Base-by-base conservation (phyloP, 2,888 invertebrate species). In the Hirudinaria manillensis region DNA sequence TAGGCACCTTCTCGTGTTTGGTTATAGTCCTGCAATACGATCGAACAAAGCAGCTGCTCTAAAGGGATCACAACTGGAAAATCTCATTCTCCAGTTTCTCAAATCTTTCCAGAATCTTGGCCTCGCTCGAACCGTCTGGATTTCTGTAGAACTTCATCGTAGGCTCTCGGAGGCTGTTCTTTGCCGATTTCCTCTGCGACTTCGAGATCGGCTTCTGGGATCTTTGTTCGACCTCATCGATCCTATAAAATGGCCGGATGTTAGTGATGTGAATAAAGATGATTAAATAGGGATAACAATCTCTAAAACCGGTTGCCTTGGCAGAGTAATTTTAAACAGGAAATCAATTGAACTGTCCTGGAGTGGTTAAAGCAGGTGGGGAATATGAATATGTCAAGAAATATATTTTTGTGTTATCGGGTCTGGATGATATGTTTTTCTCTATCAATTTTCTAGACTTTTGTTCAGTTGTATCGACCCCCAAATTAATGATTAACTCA, bases 41-140 rank as follows among this genome's bases (percentile, higher is more conserved):
- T 6, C 10, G 13, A 45, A 45, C 45, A 7, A 45, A 7, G 45
- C 16, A 1, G 45, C 3, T 1, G 61, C 24, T 6, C n/a, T 1
- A 2, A n/a, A 10, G 13, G 61, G 19, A n/a, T 73, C 73, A 73
- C 34, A 73, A 61, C 32, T 73, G 73, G n/a, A 65, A 73, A 34
- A 73, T 73, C 56, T 73, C 73, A n/a, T 73, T 73, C n/a, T 73
- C 73, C n/a, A 73, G 55, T 38, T 65, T 32, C 24, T 73, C 73
- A 29, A 73, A 73, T 34, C n/a, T 73, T 38, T 73, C 65, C n/a
- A 32, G 55, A n/a, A 73, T 32, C 65, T n/a, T 73, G 13, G 51
- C 36, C 27, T 73, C 73, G n/a, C 45, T 36, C 3, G 29, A 56
- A 2, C 36, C 36, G 21, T 29, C 45, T 21, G n/a, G n/a, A 24